Percentiles rank a stretch among this genome's conserved stretches.
These are phyloP conservation scores for Drosophila simulans DNA, from an alignment of 1,140 invertebrate species.

Conservation along the genomic window DNA sequence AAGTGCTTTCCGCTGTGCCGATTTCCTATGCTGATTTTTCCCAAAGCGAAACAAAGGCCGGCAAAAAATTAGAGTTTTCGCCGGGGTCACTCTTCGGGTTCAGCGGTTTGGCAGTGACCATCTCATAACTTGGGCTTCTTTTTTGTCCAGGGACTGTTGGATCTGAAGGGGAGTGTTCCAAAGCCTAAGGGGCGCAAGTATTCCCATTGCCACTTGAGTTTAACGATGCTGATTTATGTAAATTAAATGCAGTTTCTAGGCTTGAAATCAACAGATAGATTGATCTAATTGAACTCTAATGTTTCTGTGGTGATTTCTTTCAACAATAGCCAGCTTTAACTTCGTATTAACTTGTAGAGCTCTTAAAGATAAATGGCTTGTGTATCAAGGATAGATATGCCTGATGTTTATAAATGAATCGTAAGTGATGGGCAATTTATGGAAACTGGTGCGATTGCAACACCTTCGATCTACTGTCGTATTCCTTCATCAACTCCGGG, in stretches of 20 bases:
- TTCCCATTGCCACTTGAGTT: neutral
- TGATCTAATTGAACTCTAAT: too few species aligned
- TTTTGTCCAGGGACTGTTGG: constrained; percentile 3
- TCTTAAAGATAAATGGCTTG: constrained; percentile 13
- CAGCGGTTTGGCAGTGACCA: constrained; percentile 16
- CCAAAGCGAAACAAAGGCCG: constrained; percentile 14
- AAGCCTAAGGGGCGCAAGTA: neutral
- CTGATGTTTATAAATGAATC: constrained; percentile 28
- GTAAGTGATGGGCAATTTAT: constrained; percentile 28
- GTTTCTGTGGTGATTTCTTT: too few species aligned
- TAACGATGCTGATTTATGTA: neutral
- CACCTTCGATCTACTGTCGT: constrained; percentile 41
- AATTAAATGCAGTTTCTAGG: too few species aligned
- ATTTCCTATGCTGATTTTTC: constrained; percentile 59
- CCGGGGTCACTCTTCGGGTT: constrained; percentile 38
- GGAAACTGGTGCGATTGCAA: constrained; percentile 27
- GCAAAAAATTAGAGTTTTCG: constrained; percentile 41
- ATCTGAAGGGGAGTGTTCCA: neutral
- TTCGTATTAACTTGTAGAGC: neutral
- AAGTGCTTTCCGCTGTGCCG: constrained; percentile 61
- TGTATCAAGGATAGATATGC: too few species aligned
- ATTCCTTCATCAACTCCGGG: constrained; percentile 12
- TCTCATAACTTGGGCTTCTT: constrained; percentile 32
- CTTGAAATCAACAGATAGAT: too few species aligned
- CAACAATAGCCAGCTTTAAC: too few species aligned